Conservation (phyloP, 2,797 vertebrate species). For the Xerus rutilus region DNA sequence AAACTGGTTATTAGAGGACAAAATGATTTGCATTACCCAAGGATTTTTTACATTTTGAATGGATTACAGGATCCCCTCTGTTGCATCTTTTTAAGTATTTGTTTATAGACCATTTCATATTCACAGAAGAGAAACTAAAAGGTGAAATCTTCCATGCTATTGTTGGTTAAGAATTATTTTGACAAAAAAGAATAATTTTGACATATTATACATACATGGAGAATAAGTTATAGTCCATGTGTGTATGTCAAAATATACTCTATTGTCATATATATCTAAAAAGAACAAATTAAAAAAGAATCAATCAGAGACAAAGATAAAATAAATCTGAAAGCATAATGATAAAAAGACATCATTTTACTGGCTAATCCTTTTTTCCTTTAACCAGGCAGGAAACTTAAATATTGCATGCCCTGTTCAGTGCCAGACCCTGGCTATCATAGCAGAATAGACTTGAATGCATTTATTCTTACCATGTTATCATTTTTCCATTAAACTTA, state of each 20-base stretch:
- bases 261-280: too few relatives aligned
- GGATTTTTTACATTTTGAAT: slow-evolving; percentile 32
- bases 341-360: not conserved
- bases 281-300: not conserved
- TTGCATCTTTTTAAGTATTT: slow-evolving; percentile 50
- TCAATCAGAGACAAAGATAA: slow-evolving; percentile 42
- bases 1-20: slow-evolving; percentile 43
- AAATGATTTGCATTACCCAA: slow-evolving; percentile 21
- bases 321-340: slow-evolving; percentile 49
- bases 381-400: not conserved
- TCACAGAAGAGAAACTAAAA: slow-evolving; percentile 42
- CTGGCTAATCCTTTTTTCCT: not conserved
- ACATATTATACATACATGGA: too few relatives aligned
- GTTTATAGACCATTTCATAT: slow-evolving; percentile 56
- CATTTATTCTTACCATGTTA: not conserved
- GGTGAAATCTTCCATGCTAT: not conserved
- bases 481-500: slow-evolving; percentile 19
- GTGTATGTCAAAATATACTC: too few relatives aligned
- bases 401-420: not conserved
- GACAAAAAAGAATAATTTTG: not conserved
- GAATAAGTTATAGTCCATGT: too few relatives aligned
- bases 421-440: not conserved
- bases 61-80: not conserved
- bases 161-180: not conserved
- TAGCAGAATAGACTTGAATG: not conserved